phyloP scores from a whole-genome alignment of 2,797 vertebrate species.

The Manis crassicaudata region DNA sequence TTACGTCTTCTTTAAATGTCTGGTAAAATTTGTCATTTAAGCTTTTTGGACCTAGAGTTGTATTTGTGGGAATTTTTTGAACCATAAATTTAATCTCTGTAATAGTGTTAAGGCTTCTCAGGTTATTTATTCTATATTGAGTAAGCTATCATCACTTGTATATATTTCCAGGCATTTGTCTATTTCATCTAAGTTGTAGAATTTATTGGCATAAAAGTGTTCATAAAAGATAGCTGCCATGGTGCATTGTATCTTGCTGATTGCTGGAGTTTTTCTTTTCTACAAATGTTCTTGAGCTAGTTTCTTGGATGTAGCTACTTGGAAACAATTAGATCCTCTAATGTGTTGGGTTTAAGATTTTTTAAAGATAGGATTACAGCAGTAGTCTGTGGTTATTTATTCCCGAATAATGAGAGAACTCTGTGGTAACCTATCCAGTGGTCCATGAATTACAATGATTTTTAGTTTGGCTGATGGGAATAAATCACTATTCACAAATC shows the following conservation, averaged over 20 bases:
- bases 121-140: neutral
- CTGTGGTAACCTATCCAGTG: neutral
- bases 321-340: neutral
- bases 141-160: neutral
- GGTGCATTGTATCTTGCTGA: neutral
- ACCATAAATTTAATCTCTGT: neutral
- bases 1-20: neutral
- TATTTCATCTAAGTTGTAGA: neutral
- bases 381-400: neutral
- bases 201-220: neutral
- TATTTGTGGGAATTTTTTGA: neutral
- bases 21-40: neutral
- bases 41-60: neutral
- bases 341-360: neutral
- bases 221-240: neutral
- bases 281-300: neutral
- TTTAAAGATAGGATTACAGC: neutral
- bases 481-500: neutral
- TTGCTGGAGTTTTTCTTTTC: neutral
- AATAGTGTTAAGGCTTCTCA: neutral
- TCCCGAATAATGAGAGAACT: neutral
- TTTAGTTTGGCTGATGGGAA: neutral
- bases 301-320: neutral
- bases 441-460: neutral
- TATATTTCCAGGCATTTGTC: neutral